These are phyloP conservation scores for Mylabris sibirica DNA, from an alignment of 2,888 invertebrate genomes.

Conservation along the genomic window DNA sequence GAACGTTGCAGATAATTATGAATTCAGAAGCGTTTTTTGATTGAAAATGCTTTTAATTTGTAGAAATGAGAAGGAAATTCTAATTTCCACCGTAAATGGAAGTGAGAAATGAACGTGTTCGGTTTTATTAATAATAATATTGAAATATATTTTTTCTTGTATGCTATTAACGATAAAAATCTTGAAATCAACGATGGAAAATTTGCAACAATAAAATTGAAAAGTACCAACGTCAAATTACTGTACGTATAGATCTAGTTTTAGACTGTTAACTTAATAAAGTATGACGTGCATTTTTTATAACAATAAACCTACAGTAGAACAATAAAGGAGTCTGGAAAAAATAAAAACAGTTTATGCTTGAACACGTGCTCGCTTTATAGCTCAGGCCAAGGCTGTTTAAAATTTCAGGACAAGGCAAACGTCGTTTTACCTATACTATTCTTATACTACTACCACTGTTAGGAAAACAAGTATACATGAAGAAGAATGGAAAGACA, in stretches of 20 bases:
- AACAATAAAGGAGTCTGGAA: slow-evolving; percentile 45
- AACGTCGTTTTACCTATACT: slow-evolving; percentile 33
- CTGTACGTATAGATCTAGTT: slow-evolving; percentile 23
- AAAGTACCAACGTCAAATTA: slow-evolving; percentile 26
- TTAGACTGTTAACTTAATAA: slow-evolving; percentile 38
- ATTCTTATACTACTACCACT: slow-evolving; percentile 17
- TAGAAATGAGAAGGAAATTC: slow-evolving; percentile 28
- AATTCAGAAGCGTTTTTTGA: slow-evolving; percentile 39
- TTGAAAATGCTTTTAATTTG: slow-evolving; percentile 42
- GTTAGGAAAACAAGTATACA: slow-evolving; percentile 25
- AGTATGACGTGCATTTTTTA: slow-evolving; percentile 41
- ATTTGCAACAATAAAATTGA: not conserved
- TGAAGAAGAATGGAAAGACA: slow-evolving; percentile 26
- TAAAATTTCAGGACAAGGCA: slow-evolving; percentile 51
- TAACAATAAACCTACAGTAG: slow-evolving; percentile 40
- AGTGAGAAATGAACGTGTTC: slow-evolving; percentile 23
- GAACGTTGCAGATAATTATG: slow-evolving; percentile 40
- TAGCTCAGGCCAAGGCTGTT: slow-evolving; percentile 47
- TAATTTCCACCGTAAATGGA: slow-evolving; percentile 33
- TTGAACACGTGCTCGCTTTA: slow-evolving; percentile 52
- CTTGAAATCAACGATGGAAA: not conserved
- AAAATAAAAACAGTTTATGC: slow-evolving; percentile 55
- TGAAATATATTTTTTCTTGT: slow-evolving; percentile 1
- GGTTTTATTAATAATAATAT: slow-evolving; percentile 28
- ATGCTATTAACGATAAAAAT: not conserved